Percentiles rank a stretch among this genome's conserved stretches.
phyloP scores from a whole-genome alignment of 2,797 vertebrate genomes.

The Garrulus glandarius region DNA sequence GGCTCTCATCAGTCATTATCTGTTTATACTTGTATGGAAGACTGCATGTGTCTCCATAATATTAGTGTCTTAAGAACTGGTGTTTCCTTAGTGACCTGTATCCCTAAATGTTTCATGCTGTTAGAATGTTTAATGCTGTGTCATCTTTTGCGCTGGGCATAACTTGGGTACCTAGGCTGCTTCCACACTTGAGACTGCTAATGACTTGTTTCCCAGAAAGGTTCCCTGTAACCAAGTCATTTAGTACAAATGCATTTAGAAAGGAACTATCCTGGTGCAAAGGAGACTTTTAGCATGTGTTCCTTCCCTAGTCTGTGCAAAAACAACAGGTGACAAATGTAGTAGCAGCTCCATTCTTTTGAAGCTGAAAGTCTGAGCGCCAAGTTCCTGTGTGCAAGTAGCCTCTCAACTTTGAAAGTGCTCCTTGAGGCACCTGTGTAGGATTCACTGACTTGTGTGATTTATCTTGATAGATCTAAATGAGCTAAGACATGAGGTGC shows the following conservation, averaged over 20 bases:
- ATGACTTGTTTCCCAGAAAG: neutral
- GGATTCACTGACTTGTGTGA: neutral
- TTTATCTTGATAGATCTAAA: neutral
- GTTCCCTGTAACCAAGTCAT: neutral
- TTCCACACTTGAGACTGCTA: neutral
- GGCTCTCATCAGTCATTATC: neutral
- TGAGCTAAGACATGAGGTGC: neutral
- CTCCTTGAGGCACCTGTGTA: neutral
- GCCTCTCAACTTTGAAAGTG: neutral
- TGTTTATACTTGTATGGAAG: neutral
- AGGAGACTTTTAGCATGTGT: neutral
- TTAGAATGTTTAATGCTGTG: neutral
- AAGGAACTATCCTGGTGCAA: neutral
- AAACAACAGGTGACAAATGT: neutral
- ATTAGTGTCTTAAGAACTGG: neutral
- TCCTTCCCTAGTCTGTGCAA: neutral
- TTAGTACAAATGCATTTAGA: neutral
- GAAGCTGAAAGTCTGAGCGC: neutral
- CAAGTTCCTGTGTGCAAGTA: neutral
- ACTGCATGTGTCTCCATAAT: neutral
- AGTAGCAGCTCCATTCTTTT: neutral
- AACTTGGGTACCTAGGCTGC: neutral
- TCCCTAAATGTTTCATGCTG: neutral
- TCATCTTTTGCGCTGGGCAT: neutral
- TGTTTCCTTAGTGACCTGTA: neutral